These are phyloP conservation scores for Lateolabrax maculatus DNA, from an alignment of 2,797 vertebrate species.

Conservation along the genomic window DNA sequence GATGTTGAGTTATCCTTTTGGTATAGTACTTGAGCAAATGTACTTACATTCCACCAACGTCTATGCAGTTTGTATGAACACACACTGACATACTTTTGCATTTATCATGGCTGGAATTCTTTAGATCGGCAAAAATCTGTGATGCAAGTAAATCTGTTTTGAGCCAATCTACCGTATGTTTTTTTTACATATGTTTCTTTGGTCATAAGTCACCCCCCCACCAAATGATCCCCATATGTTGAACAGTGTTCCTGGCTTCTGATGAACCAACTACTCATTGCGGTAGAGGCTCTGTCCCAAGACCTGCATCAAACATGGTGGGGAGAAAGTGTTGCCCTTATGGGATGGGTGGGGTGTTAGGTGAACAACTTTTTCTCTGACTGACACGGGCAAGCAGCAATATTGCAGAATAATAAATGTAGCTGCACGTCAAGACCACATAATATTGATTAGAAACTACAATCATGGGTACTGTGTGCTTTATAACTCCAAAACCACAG, in stretches of 20 bases:
- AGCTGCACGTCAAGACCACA: constrained; percentile 58
- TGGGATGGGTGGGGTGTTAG: constrained; percentile 44
- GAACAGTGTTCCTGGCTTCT: constrained; percentile 70
- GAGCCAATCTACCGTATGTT: constrained; percentile 52
- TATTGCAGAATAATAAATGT: constrained; percentile 59
- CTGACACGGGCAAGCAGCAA: constrained; percentile 43
- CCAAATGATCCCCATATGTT: constrained; percentile 81
- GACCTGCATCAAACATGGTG: constrained; percentile 54
- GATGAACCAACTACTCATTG: constrained; percentile 68
- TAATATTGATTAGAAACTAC: constrained; percentile 60
- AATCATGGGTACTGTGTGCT: constrained; percentile 51
- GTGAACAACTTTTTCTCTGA: constrained; percentile 15
- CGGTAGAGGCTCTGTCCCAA: constrained; percentile 42
- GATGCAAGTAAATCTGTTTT: constrained; percentile 73
- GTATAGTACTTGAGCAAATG: background rate
- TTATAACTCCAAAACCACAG: constrained; percentile 67
- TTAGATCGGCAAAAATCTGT: constrained; percentile 41
- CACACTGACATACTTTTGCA: constrained; percentile 10
- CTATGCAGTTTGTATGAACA: background rate
- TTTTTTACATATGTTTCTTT: constrained; percentile 76
- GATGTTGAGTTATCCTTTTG: background rate
- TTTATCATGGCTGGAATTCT: constrained; percentile 41
- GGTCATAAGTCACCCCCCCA: constrained; percentile 62
- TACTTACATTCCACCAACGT: background rate
- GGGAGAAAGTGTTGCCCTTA: constrained; percentile 28